These are phyloP conservation scores for Drosophila pachea DNA, from an alignment of 1,140 invertebrate species.

Conservation along the genomic window DNA sequence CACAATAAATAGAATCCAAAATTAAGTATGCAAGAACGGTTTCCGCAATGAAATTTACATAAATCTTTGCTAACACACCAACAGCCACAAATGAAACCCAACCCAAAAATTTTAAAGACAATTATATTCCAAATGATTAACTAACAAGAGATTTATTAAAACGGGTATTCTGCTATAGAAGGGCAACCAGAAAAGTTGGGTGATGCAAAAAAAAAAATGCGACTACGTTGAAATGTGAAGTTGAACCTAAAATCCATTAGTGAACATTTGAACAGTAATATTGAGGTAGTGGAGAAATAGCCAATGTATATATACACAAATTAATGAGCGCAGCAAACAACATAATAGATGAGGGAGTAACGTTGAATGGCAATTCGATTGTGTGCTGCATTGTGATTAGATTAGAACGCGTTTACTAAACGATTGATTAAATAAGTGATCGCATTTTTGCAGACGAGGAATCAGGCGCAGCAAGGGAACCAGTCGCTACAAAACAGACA, in stretches of 20 bases:
- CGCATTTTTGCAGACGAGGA: conserved; percentile 61
- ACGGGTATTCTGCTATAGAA: not conserved
- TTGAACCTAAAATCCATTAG: conserved; percentile 54
- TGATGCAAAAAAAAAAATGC: not conserved
- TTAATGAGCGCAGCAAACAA: conserved; percentile 31
- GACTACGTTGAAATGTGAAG: conserved; percentile 32
- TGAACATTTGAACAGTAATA: conserved; percentile 7
- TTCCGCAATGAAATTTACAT: conserved; percentile 70
- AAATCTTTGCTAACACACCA: conserved; percentile 45
- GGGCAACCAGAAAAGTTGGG: not conserved
- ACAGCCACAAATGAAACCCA: conserved; percentile 16
- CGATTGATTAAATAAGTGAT: conserved; percentile 16
- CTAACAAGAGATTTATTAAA: not conserved
- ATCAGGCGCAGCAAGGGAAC: conserved; percentile 39
- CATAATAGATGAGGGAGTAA: not conserved
- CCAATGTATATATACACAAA: conserved; percentile 18
- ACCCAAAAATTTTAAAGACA: conserved; percentile 20
- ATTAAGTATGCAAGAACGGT: conserved; percentile 59
- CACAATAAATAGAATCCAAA: conserved; percentile 47
- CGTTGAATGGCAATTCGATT: conserved; percentile 8
- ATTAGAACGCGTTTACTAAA: conserved; percentile 23
- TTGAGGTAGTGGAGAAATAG: conserved; percentile 1
- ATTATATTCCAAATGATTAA: conserved; percentile 14
- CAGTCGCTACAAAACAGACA: not conserved
- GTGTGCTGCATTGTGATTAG: conserved; percentile 39